Conservation (phyloP, 1,140 invertebrate species). For the Chlorops oryzae region DNA sequence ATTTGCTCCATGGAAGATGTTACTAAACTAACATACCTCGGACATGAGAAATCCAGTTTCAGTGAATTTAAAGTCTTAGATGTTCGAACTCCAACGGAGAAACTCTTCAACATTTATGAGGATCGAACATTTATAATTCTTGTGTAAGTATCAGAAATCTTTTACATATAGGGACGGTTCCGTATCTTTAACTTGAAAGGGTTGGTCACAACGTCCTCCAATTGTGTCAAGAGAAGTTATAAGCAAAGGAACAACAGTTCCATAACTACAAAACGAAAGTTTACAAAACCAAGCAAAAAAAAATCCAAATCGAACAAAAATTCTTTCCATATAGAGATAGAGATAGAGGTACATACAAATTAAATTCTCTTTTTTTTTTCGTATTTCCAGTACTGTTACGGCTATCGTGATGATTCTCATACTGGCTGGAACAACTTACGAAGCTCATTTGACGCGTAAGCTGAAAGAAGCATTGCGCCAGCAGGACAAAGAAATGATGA, state of each 20-base stretch:
- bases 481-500: conserved; percentile 45
- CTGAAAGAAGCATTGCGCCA: conserved; percentile 38
- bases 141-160: too few relatives aligned
- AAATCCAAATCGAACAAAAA: too few relatives aligned
- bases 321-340: too few relatives aligned
- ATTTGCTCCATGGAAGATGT: conserved; percentile 61
- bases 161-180: too few relatives aligned
- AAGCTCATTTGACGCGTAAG: conserved; percentile 51
- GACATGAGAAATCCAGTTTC: conserved; percentile 48
- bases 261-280: too few relatives aligned
- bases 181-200: too few relatives aligned
- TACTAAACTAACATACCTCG: conserved; percentile 52
- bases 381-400: conserved; percentile 54
- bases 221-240: too few relatives aligned
- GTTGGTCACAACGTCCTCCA: too few relatives aligned
- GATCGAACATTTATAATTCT: conserved; percentile 67
- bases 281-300: too few relatives aligned
- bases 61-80: conserved; percentile 50
- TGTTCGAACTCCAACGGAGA: conserved; percentile 61
- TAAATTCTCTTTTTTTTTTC: conserved; percentile 9
- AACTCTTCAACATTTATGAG: conserved; percentile 58
- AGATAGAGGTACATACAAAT: too few relatives aligned
- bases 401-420: conserved; percentile 54
- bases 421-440: conserved; percentile 57
- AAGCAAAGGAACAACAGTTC: too few relatives aligned